Evolutionary conservation across 1,140 invertebrate species (phyloP).

Genomic region (Penaeus japonicus): DNA sequence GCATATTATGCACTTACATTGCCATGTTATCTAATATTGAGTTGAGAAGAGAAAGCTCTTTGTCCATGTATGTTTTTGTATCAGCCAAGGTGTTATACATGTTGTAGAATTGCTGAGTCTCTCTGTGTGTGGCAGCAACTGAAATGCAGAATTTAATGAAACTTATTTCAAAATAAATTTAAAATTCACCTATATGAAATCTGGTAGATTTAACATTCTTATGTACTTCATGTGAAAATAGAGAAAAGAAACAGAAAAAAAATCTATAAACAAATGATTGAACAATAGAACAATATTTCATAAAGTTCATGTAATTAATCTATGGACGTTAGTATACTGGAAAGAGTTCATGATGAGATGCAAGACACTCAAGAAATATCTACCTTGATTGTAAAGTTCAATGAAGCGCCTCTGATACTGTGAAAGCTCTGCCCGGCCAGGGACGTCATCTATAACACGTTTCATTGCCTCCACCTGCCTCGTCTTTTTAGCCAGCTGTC

Average conservation of each 20-base stretch:
- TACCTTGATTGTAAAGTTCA: slow-evolving; percentile 95
- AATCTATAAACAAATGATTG: no score
- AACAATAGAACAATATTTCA: no score
- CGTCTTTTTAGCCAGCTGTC: slow-evolving; percentile 35
- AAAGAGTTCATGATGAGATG: no score
- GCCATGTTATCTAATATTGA: slow-evolving; percentile 93
- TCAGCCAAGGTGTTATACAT: slow-evolving; percentile 96
- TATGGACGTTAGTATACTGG: no score
- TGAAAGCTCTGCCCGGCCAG: slow-evolving; percentile 87
- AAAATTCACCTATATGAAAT: background rate
- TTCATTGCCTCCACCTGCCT: slow-evolving; percentile 78
- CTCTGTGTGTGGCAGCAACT: slow-evolving; percentile 93
- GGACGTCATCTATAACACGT: slow-evolving; percentile 87
- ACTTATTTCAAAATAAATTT: background rate
- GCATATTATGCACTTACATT: slow-evolving; percentile 72
- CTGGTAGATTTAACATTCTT: background rate
- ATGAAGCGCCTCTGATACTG: slow-evolving; percentile 96
- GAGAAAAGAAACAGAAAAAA: background rate
- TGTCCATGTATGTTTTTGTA: slow-evolving; percentile 88
- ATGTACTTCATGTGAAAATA: background rate
- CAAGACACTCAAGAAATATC: slow-evolving; percentile 19
- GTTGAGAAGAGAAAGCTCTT: slow-evolving; percentile 90
- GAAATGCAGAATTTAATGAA: slow-evolving; percentile 23
- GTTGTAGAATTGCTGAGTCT: slow-evolving; percentile 97
- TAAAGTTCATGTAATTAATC: no score